Conservation (phyloP, 2,797 vertebrate species). For the Hephaestus fuliginosus region DNA sequence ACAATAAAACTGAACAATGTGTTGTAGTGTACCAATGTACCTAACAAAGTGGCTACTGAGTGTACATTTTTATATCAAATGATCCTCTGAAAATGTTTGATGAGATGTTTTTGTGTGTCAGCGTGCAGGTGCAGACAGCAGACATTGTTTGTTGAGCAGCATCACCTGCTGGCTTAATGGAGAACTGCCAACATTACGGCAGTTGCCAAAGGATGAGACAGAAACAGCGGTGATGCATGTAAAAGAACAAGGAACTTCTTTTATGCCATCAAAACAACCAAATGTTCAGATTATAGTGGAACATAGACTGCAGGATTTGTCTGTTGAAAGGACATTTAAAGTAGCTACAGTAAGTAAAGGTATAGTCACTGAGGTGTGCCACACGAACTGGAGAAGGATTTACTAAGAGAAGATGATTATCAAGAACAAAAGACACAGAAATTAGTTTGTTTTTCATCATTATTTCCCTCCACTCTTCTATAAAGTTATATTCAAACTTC, state of each 20-base stretch:
- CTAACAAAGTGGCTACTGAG: neutral
- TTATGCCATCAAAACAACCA: neutral
- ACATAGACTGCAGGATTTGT: neutral
- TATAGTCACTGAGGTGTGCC: neutral
- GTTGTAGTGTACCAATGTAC: neutral
- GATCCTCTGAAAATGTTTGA: neutral
- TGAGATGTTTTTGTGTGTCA: neutral
- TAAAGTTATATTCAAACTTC: conserved; percentile 1
- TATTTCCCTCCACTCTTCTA: neutral
- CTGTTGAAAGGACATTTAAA: neutral
- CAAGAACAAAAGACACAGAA: neutral
- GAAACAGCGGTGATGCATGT: neutral
- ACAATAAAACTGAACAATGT: neutral
- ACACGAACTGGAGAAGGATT: neutral
- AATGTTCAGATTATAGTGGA: neutral
- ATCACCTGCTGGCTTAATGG: conserved; percentile 82
- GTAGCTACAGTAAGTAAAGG: neutral
- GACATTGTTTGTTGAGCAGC: conserved; percentile 79
- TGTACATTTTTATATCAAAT: neutral
- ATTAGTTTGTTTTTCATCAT: neutral
- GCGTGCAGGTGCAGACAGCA: neutral
- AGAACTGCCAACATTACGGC: conserved; percentile 75
- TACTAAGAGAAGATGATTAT: neutral
- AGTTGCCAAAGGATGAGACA: conserved; percentile 20
- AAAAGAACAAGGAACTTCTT: neutral